These are phyloP conservation scores for Nasua narica DNA, from an alignment of 2,797 vertebrate genomes.

Conservation along the genomic window DNA sequence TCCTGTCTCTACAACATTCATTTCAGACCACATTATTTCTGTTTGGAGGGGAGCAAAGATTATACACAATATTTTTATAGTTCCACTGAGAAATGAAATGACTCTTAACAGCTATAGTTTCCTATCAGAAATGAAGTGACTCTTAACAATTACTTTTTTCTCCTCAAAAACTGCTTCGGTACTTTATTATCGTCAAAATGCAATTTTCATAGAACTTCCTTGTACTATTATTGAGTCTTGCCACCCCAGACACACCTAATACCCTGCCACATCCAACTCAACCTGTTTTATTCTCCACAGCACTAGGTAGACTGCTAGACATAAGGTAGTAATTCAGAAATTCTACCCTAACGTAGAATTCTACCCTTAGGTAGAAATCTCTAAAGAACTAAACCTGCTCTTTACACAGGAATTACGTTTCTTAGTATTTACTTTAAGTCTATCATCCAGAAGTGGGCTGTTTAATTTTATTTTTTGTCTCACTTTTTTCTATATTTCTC, in stretches of 20 bases:
- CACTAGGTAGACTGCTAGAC: not conserved
- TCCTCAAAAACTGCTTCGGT: not conserved
- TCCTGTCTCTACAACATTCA: not conserved
- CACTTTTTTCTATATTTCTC: not conserved
- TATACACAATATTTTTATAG: not conserved
- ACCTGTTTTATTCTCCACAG: not conserved
- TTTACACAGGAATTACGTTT: not conserved
- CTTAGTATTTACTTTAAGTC: not conserved
- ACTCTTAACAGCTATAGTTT: not conserved
- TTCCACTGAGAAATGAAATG: constrained; percentile 2
- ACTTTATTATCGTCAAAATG: not conserved
- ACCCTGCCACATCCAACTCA: not conserved
- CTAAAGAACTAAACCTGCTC: not conserved
- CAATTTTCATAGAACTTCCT: not conserved
- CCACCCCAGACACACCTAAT: not conserved
- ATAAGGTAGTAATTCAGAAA: not conserved
- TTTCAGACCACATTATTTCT: not conserved
- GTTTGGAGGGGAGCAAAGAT: not conserved
- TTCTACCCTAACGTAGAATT: not conserved
- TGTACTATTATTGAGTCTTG: not conserved
- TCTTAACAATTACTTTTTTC: not conserved
- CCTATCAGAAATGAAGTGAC: not conserved
- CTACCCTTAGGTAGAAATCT: not conserved
- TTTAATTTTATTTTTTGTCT: not conserved
- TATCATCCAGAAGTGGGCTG: not conserved